Conservation (phyloP, 1,140 invertebrate species). For the Drosophila teissieri region DNA sequence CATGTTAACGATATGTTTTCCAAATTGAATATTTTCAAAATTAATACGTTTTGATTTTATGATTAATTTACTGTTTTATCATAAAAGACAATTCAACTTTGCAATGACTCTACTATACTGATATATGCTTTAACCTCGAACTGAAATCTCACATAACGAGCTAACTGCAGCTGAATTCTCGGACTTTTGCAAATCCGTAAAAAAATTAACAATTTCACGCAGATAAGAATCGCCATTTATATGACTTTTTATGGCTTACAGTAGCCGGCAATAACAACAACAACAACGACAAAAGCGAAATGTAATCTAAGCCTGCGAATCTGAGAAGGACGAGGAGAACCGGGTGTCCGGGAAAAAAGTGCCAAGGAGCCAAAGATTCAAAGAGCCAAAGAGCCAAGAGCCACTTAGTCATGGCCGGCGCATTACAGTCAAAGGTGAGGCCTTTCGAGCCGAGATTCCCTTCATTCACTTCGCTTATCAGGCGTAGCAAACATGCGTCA, state of each 20-base stretch:
- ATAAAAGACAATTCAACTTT: too few species aligned
- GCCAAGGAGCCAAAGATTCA: constrained; percentile 24
- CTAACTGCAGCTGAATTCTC: neutral
- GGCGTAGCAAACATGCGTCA: constrained; percentile 79
- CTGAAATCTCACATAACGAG: too few species aligned
- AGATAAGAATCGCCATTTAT: constrained; percentile 57
- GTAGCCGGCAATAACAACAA: constrained; percentile 31
- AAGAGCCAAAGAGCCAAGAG: constrained; percentile 29
- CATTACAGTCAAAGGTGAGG: constrained; percentile 63
- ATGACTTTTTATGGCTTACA: constrained; percentile 49
- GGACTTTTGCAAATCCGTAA: constrained; percentile 28
- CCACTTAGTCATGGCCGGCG: constrained; percentile 70
- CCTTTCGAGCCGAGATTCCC: constrained; percentile 35
- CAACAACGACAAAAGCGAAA: constrained; percentile 9
- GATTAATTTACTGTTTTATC: too few species aligned
- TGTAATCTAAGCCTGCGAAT: constrained; percentile 55
- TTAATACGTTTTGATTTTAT: too few species aligned
- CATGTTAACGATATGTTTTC: neutral
- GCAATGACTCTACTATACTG: too few species aligned
- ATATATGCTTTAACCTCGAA: too few species aligned
- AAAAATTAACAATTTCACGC: constrained; percentile 60
- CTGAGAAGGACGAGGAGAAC: constrained; percentile 16
- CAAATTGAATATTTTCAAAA: neutral
- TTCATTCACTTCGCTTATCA: constrained; percentile 57
- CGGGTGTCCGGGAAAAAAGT: constrained; percentile 20